Percentiles rank a stretch among this genome's conserved stretches.
These are phyloP conservation scores for Plagodis pulveraria DNA, from an alignment of 2,888 invertebrate genomes.

Conservation along the genomic window DNA sequence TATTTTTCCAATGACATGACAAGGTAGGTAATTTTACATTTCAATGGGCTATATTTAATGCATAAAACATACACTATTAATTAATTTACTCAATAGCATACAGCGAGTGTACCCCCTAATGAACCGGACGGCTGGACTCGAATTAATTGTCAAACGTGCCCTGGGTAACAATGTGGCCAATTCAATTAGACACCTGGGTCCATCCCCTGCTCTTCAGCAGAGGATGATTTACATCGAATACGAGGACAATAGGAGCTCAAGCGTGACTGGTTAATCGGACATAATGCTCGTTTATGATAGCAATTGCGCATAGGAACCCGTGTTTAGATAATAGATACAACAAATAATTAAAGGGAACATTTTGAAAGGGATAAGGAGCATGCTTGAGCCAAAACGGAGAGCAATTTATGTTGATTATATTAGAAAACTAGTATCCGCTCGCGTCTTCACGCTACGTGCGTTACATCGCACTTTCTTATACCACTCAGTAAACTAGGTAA, in stretches of 20 bases:
- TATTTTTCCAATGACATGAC: no score
- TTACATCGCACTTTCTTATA: no score
- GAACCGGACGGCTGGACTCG: slow-evolving; percentile 62
- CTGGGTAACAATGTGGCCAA: slow-evolving; percentile 58
- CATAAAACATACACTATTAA: slow-evolving; percentile 50
- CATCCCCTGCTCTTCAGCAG: slow-evolving; percentile 20
- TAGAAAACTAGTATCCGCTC: no score
- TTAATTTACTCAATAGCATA: slow-evolving; percentile 63
- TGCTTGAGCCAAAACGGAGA: slow-evolving; percentile 2
- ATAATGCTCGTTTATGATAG: slow-evolving; percentile 42
- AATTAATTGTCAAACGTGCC: slow-evolving; percentile 77
- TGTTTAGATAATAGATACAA: slow-evolving; percentile 36
- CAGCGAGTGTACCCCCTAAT: slow-evolving; percentile 69
- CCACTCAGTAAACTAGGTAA: no score
- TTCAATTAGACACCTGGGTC: slow-evolving; percentile 45
- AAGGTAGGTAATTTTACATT: background rate
- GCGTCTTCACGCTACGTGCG: no score
- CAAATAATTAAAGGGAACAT: slow-evolving; percentile 29
- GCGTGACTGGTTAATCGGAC: slow-evolving; percentile 35
- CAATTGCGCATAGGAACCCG: slow-evolving; percentile 41
- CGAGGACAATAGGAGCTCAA: slow-evolving; percentile 21
- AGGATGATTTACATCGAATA: slow-evolving; percentile 16
- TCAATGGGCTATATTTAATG: slow-evolving; percentile 17
- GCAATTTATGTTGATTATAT: no score
- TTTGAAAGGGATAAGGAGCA: slow-evolving; percentile 19